A percentile compares a stretch with the other conserved stretches of the same genome.
Conservation (phyloP, 2,113 vertebrate species). For the Morone saxatilis region DNA sequence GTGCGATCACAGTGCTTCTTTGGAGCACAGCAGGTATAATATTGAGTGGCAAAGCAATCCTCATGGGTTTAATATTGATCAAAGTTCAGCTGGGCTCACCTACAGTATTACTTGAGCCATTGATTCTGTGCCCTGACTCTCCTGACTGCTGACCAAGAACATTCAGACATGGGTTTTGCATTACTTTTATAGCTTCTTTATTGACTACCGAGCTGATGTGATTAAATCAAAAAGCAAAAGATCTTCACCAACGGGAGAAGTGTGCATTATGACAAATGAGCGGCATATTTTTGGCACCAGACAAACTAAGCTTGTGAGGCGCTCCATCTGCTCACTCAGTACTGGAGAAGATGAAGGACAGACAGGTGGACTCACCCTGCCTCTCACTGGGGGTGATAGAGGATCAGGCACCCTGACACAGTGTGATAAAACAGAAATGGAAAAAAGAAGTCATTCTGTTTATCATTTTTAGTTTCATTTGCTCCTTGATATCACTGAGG, state of each 20-base stretch:
- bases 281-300: constrained; percentile 38
- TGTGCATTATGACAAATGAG: constrained; percentile 9
- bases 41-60: constrained; percentile 42
- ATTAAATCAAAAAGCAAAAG: constrained; percentile 23
- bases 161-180: constrained; percentile 45
- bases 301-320: constrained; percentile 10
- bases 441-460: not conserved
- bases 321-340: constrained; percentile 50
- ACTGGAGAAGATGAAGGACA: constrained; percentile 1
- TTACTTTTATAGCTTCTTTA: constrained; percentile 38
- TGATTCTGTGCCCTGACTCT: constrained; percentile 48
- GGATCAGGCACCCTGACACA: constrained; percentile 10
- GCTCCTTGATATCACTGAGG: not conserved
- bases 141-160: constrained; percentile 66
- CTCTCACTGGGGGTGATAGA: not conserved
- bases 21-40: constrained; percentile 9
- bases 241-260: not conserved
- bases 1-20: not conserved
- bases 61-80: constrained; percentile 64
- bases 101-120: constrained; percentile 24
- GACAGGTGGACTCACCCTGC: constrained; percentile 38
- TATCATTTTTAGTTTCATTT: not conserved
- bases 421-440: constrained; percentile 13
- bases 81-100: constrained; percentile 39
- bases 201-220: constrained; percentile 27